Evolutionary conservation across 2,113 vertebrate species (phyloP).

Genomic region (Cichladusa arquata): DNA sequence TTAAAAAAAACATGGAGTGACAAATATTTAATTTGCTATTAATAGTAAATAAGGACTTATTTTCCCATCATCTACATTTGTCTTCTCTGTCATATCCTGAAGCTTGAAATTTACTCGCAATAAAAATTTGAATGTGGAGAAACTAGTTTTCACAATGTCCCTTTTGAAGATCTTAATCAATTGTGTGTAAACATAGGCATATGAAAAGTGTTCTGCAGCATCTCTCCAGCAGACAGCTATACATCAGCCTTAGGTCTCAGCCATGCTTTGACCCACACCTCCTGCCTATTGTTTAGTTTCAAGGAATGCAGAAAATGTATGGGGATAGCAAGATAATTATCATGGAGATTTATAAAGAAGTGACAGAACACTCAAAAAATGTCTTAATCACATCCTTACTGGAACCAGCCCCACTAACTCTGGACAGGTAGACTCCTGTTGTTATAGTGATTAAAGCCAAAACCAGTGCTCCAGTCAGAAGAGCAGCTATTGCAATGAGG

Average conservation of each 20-base stretch:
- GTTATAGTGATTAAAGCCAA: not conserved
- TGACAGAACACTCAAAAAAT: not conserved
- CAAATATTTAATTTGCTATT: not conserved
- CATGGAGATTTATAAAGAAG: not conserved
- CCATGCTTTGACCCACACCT: not conserved
- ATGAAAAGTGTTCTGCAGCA: not conserved
- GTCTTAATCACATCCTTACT: not conserved
- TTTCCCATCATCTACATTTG: fast-evolving
- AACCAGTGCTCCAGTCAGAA: not conserved
- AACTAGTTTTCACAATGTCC: not conserved
- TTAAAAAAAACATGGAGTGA: not conserved
- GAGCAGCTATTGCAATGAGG: not conserved
- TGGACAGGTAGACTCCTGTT: not conserved
- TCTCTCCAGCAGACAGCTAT: not conserved
- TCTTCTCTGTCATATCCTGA: not conserved
- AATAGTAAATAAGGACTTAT: not conserved
- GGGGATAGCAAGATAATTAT: not conserved
- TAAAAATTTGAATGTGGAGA: not conserved
- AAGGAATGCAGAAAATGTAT: not conserved
- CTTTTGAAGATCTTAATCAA: not conserved
- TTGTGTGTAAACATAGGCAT: not conserved
- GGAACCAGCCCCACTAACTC: not conserved
- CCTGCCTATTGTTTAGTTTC: not conserved
- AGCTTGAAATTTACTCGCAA: not conserved
- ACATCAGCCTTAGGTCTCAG: not conserved